Percentiles rank a stretch among this genome's conserved stretches.
Evolutionary conservation across 2,797 vertebrate genomes (phyloP).

Genomic region (Melanotaenia pygmaea): DNA sequence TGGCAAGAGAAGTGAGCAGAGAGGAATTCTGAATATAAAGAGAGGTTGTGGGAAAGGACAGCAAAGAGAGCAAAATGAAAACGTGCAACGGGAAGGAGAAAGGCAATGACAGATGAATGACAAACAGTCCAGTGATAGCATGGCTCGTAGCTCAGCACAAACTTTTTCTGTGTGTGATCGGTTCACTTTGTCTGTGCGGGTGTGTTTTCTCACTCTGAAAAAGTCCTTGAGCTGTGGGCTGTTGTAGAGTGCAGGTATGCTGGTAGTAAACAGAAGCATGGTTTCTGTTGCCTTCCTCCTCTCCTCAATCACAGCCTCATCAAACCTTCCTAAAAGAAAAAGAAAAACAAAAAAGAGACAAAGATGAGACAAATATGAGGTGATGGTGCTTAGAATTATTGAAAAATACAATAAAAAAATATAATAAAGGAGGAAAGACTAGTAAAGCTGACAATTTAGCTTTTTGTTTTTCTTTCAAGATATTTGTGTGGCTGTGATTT

Average conservation of each 20-base stretch:
- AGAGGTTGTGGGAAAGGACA: neutral
- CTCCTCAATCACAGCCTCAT: slow-evolving; percentile 90
- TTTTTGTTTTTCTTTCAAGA: neutral
- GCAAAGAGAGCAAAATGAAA: too few relatives aligned
- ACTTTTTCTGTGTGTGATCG: neutral
- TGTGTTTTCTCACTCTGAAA: slow-evolving; percentile 82
- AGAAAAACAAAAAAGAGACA: neutral
- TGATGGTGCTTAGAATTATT: neutral
- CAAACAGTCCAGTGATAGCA: neutral
- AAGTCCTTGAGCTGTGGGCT: slow-evolving; percentile 94
- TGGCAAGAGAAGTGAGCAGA: neutral
- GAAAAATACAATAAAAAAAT: neutral
- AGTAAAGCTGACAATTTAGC: neutral
- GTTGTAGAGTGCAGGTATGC: slow-evolving; percentile 91
- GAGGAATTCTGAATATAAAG: neutral
- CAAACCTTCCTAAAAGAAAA: slow-evolving; percentile 86
- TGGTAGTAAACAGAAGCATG: slow-evolving; percentile 86
- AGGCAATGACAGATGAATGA: neutral
- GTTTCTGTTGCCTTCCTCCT: slow-evolving; percentile 86
- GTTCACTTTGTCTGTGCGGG: neutral
- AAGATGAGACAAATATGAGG: neutral
- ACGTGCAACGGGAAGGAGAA: neutral
- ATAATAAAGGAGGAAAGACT: neutral
- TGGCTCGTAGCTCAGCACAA: neutral
- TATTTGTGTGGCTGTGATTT: neutral